Conservation (phyloP, 1,140 invertebrate species). For the Adoxophyes honmai region DNA sequence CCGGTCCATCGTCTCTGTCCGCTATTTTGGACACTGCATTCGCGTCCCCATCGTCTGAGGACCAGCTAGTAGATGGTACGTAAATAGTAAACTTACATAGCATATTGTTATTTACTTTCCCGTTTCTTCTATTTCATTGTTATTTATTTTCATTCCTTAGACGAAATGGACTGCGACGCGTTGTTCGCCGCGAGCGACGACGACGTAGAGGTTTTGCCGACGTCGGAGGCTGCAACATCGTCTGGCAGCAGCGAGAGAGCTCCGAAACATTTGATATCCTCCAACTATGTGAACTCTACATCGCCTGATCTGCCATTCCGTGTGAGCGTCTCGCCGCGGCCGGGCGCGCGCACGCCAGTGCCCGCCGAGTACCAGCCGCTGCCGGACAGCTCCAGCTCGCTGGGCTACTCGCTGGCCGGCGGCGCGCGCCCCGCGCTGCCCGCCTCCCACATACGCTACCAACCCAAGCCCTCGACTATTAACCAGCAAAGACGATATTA, state of each 20-base stretch:
- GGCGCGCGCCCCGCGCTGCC: conserved; percentile 26
- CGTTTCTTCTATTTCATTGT: conserved; percentile 3
- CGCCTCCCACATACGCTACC: conserved; percentile 51
- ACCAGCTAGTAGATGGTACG: conserved; percentile 55
- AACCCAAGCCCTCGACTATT: conserved; percentile 48
- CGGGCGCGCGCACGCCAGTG: conserved; percentile 53
- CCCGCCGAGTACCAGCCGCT: conserved; percentile 69
- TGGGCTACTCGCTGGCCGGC: conserved; percentile 46
- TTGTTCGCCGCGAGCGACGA: conserved; percentile 75
- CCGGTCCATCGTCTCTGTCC: conserved; percentile 64
- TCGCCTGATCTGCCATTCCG: conserved; percentile 51
- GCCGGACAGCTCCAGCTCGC: conserved; percentile 63
- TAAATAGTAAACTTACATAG: conserved; percentile 10
- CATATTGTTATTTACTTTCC: conserved; percentile 1
- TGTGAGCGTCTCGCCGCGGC: conserved; percentile 43
- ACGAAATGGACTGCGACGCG: conserved; percentile 74
- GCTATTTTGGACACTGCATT: conserved; percentile 71
- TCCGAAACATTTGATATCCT: conserved; percentile 52
- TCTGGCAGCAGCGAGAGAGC: conserved; percentile 29
- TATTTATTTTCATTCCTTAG: conserved; percentile 40
- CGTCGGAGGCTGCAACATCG: conserved; percentile 30
- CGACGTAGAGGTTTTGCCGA: conserved; percentile 67
- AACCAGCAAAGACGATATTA: conserved; percentile 40
- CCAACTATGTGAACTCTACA: conserved; percentile 62
- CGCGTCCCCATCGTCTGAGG: conserved; percentile 62